Percentiles rank a stretch among this genome's conserved stretches.
phyloP scores from a whole-genome alignment of 2,888 invertebrate species.

The Mechanitis messenoides region DNA sequence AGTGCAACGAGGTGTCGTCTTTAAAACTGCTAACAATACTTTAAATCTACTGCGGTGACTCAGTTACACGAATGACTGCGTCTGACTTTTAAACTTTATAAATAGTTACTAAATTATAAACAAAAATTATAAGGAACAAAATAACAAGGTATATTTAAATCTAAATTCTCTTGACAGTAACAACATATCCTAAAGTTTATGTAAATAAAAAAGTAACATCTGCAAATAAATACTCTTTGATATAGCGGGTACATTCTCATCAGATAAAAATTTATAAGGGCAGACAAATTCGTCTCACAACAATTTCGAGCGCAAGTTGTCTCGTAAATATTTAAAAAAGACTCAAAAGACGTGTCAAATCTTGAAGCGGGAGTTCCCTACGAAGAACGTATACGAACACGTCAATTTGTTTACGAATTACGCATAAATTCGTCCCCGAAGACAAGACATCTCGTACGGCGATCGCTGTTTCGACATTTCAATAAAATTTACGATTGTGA shows the following conservation, averaged over 20 bases:
- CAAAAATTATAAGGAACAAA: neutral
- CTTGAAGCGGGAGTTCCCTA: constrained; percentile 59
- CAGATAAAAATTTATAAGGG: constrained; percentile 18
- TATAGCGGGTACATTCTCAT: constrained; percentile 9
- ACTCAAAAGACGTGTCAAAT: constrained; percentile 65
- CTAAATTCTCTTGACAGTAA: neutral
- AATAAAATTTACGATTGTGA: constrained; percentile 77
- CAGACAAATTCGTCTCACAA: constrained; percentile 25
- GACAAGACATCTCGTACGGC: constrained; percentile 73
- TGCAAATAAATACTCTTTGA: constrained; percentile 10
- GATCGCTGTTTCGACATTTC: constrained; percentile 75
- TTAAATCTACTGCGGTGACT: constrained; percentile 45
- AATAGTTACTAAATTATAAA: constrained; percentile 13
- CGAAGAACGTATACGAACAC: constrained; percentile 62
- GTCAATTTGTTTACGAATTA: constrained; percentile 77
- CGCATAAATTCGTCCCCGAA: constrained; percentile 74
- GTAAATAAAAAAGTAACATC: constrained; percentile 6
- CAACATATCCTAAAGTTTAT: neutral
- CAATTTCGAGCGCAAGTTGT: constrained; percentile 24
- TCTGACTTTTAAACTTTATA: constrained; percentile 21
- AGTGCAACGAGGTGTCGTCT: constrained; percentile 65
- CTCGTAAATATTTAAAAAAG: constrained; percentile 37
- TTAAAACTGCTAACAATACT: constrained; percentile 56
- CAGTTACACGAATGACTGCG: constrained; percentile 33
- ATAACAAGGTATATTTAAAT: neutral